Base-by-base conservation (phyloP, 2,888 invertebrate species). In the Pyrochroa serraticornis region DNA sequence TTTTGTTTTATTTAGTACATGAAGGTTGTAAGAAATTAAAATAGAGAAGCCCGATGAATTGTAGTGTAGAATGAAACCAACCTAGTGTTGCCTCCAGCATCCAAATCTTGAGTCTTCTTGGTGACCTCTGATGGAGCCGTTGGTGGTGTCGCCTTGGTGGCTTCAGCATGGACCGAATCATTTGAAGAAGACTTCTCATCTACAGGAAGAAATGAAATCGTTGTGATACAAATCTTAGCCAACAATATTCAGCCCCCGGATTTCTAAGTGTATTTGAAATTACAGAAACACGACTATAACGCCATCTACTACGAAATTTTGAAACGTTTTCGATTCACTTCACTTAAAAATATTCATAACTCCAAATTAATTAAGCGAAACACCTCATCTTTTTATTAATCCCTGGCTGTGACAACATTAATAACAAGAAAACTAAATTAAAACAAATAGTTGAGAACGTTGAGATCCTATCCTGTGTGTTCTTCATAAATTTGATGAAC, bases 121-220 rank as follows among this genome's bases (percentile, higher is more conserved):
- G 54, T 22, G 30, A 52, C 54, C 46, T 60, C 56, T 45, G 34
- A 50, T 47, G 50, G 12, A 32, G 56, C 41, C 35, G 62, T 60
- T 59, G 49, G 59, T 67, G 65, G 41, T 59, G 55, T 50, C 43
- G 38, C 53, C 35, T 62, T 60, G 36, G 55, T 52, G 41, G 62
- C 65, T 59, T 60, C 60, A 52, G 58, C 22, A 22, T 47, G 56
- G 61, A 37, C 53, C 42, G 64, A 61, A 62, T 65, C 64, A 61
- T 62, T 65, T 57, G 65, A 61, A 45, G 62, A 55, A 56, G 56
- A 67, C 63, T 70, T 71, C 65, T 66, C 68, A 70, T 72, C 72
- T 72, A 73, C 60, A 71, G 72, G 69, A 71, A 69, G 63, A 71
- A 73, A 70, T 63, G 67, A 71, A 73, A 73, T 70, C 71, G 71